phyloP scores from a whole-genome alignment of 2,113 vertebrate genomes.

The Urocynchramus pylzowi region DNA sequence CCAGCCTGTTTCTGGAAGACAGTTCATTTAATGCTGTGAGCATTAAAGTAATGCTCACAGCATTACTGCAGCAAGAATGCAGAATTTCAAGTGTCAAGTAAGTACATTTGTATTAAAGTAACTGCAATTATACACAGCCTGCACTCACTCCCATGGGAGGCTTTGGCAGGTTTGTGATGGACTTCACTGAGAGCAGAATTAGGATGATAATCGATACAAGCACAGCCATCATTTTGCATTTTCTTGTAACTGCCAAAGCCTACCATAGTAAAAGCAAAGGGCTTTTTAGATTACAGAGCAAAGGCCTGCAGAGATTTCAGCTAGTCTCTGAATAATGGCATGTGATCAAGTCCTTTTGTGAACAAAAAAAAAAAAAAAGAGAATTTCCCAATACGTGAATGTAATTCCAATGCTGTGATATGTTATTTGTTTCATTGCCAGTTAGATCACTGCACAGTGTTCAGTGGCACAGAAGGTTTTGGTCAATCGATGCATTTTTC shows the following conservation, averaged over 20 bases:
- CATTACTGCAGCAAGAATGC: conserved; percentile 24
- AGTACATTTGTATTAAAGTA: conserved; percentile 53
- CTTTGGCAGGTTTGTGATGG: conserved; percentile 24
- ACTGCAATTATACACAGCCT: conserved; percentile 53
- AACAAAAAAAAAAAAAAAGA: background rate
- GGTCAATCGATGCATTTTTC: conserved; percentile 23
- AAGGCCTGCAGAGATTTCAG: conserved; percentile 56
- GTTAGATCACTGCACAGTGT: background rate
- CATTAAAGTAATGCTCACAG: no score
- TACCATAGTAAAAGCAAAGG: conserved; percentile 29
- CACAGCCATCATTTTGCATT: conserved; percentile 57
- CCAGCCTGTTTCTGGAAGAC: background rate
- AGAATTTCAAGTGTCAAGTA: conserved; percentile 35
- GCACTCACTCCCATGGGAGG: background rate
- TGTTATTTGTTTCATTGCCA: background rate
- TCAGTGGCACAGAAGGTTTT: conserved; percentile 20
- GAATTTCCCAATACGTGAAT: conserved; percentile 29
- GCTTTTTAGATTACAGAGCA: conserved; percentile 51
- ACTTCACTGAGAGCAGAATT: conserved; percentile 49
- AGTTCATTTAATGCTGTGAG: conserved; percentile 22
- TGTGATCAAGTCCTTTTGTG: conserved; percentile 62
- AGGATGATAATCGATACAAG: conserved; percentile 55
- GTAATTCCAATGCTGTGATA: conserved; percentile 37
- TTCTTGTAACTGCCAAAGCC: conserved; percentile 52
- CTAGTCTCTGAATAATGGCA: conserved; percentile 45